A percentile compares a stretch with the other conserved stretches of the same genome.
Evolutionary conservation across 2,113 vertebrate genomes (phyloP).

Genomic region (Alces alces): DNA sequence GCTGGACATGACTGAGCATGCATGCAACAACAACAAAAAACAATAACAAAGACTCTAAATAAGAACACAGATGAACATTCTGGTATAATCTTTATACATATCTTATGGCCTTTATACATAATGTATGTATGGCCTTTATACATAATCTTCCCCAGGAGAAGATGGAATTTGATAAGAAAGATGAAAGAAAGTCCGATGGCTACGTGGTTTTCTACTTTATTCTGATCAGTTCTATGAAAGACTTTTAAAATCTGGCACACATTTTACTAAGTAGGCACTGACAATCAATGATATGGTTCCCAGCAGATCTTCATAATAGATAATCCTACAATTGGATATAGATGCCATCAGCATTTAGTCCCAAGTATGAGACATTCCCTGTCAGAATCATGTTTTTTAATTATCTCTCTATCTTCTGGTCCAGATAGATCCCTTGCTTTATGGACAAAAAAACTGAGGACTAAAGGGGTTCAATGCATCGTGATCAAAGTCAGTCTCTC

Average conservation of each 20-base stretch:
- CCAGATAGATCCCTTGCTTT: not conserved
- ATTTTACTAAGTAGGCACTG: not conserved
- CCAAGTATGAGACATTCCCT: constrained; percentile 53
- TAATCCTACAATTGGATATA: constrained; percentile 43
- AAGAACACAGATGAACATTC: not conserved
- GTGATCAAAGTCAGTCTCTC: not conserved
- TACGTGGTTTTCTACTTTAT: not conserved
- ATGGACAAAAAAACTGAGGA: not conserved
- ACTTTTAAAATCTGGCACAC: not conserved
- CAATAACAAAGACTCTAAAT: not conserved
- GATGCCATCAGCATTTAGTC: constrained; percentile 23
- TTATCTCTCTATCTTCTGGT: not conserved
- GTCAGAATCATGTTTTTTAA: not conserved
- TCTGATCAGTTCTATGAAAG: not conserved
- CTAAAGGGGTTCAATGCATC: not conserved
- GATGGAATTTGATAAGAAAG: not conserved
- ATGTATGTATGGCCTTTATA: not conserved
- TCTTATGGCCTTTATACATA: not conserved
- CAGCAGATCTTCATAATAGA: not conserved
- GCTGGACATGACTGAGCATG: not conserved
- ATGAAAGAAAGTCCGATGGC: not conserved
- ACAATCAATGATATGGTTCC: not conserved
- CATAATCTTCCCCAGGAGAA: not conserved
- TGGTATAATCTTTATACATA: not conserved
- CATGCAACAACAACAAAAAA: not conserved